A percentile compares a stretch with the other conserved stretches of the same genome.
Evolutionary conservation across 2,888 invertebrate genomes (phyloP).

Genomic region (Ypsolopha scabrella): DNA sequence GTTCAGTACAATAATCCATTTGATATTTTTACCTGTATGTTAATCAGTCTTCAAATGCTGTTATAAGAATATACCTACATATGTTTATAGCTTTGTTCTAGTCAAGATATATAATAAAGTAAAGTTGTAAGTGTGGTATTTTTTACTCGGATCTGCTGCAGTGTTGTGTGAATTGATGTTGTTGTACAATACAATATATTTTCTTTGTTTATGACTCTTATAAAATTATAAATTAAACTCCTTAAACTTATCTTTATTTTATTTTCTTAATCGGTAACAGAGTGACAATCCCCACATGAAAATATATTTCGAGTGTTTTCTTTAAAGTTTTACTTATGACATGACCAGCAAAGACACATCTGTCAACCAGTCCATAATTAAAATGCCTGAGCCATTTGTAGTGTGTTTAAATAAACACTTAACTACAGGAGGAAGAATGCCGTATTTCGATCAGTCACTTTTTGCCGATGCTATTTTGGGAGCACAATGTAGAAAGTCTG

Average conservation of each 20-base stretch:
- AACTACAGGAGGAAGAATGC: constrained; percentile 33
- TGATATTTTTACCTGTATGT: not conserved
- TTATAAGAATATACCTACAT: not conserved
- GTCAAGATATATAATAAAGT: not conserved
- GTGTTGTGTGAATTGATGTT: constrained; percentile 40
- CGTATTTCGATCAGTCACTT: constrained; percentile 26
- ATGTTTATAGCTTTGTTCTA: not conserved
- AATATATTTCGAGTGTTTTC: no score
- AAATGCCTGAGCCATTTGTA: no score
- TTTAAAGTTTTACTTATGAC: no score
- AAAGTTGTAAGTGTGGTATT: constrained; percentile 19
- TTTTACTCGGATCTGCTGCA: constrained; percentile 50
- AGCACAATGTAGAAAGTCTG: constrained; percentile 59
- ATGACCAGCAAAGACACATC: no score
- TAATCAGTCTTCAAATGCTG: not conserved
- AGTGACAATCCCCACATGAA: not conserved
- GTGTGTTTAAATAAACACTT: no score
- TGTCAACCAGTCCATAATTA: no score
- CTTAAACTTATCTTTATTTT: constrained; percentile 16
- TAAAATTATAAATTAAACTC: constrained; percentile 27
- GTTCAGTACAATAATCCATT: not conserved
- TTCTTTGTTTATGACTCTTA: constrained; percentile 34
- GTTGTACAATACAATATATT: constrained; percentile 35
- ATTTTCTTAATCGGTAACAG: constrained; percentile 5
- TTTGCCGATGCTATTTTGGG: constrained; percentile 49